phyloP scores from a whole-genome alignment of 64 coral and sea anemone species.

The Stichodactyla helianthus region DNA sequence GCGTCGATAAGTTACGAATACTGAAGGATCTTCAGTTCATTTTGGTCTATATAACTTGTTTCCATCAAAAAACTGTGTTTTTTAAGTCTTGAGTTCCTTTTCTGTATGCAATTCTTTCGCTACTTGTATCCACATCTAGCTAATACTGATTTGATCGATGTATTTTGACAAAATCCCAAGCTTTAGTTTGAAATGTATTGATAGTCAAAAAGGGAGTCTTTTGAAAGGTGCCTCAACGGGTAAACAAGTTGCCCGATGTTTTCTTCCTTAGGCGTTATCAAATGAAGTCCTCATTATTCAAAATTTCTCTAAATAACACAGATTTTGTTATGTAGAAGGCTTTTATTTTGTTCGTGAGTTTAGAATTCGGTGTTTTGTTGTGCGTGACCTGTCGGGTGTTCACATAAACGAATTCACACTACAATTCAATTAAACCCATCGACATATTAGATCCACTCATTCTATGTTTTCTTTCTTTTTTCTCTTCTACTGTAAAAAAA shows the following conservation, averaged over 20 bases:
- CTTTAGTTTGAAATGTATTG: not conserved
- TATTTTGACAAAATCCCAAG: not conserved
- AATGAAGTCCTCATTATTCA: not conserved
- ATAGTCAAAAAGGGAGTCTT: not conserved
- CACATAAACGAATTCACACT: conserved; percentile 17
- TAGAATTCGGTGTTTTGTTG: not conserved
- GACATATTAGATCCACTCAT: not conserved
- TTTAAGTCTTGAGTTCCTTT: not conserved
- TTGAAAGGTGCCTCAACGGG: conserved; percentile 4
- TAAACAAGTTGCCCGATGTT: conserved; percentile 1
- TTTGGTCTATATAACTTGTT: not conserved
- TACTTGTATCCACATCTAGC: not conserved
- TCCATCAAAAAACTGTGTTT: not conserved
- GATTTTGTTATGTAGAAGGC: not conserved
- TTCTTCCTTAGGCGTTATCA: not conserved
- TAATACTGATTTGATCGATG: not conserved
- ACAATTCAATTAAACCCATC: conserved; percentile 8
- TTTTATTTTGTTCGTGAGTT: conserved; percentile 2
- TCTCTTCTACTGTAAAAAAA: not conserved
- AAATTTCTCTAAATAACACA: not conserved
- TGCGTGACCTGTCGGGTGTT: conserved; percentile 20
- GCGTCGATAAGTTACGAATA: not conserved
- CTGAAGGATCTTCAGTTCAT: not conserved
- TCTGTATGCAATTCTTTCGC: not conserved
- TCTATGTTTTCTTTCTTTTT: not conserved